These are phyloP conservation scores for Zhuqinia jingwanae DNA, from an alignment of 2,888 invertebrate species.

Conservation along the genomic window DNA sequence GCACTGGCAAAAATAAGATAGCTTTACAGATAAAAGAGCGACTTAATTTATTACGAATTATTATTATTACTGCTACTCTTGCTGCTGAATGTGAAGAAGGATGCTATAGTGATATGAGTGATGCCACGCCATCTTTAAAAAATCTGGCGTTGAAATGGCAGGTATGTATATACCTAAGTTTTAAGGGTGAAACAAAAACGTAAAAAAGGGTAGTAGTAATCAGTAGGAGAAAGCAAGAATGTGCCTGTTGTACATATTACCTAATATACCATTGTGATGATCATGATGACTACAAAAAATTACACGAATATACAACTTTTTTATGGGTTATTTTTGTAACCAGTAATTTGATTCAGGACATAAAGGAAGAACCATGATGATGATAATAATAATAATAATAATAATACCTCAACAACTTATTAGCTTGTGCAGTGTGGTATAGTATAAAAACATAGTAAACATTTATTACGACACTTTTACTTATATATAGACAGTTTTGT, in stretches of 20 bases:
- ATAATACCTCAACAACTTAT: too few species aligned
- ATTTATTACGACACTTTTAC: neutral
- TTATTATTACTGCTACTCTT: slow-evolving; percentile 40
- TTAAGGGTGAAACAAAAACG: too few species aligned
- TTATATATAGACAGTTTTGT: neutral
- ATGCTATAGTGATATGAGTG: neutral
- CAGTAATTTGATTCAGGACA: slow-evolving; percentile 12
- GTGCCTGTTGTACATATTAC: neutral
- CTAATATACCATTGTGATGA: too few species aligned
- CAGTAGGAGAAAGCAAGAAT: slow-evolving; percentile 1
- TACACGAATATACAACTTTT: neutral
- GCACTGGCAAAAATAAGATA: slow-evolving; percentile 1
- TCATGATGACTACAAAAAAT: neutral
- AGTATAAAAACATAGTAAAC: neutral
- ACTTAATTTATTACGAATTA: slow-evolving; percentile 68
- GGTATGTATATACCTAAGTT: too few species aligned
- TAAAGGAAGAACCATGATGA: neutral
- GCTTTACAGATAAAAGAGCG: slow-evolving; percentile 57
- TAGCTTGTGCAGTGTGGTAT: too few species aligned
- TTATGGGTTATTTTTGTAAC: slow-evolving; percentile 9
- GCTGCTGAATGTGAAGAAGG: neutral
- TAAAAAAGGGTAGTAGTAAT: slow-evolving; percentile 4
- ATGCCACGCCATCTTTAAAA: neutral
- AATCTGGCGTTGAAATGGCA: neutral
- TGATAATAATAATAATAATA: too few species aligned